A percentile compares a stretch with the other conserved stretches of the same genome.
Evolutionary conservation across 2,888 invertebrate genomes (phyloP).

Genomic region (Stratiomys singularior): DNA sequence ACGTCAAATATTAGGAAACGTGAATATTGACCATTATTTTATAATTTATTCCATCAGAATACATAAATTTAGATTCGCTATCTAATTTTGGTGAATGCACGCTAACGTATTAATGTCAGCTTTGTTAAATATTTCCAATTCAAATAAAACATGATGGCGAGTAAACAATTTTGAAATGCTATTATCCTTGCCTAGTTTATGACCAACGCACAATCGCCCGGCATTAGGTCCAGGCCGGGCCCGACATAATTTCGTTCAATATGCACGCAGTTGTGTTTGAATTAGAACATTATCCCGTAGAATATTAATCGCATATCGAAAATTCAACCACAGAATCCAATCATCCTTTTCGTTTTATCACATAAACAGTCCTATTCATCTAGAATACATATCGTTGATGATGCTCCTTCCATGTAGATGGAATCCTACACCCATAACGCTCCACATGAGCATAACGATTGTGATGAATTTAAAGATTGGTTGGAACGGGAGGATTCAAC

Average conservation of each 20-base stretch:
- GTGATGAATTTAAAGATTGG: conserved; percentile 30
- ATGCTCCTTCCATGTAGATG: not conserved
- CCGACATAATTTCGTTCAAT: conserved; percentile 48
- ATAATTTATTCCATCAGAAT: no score
- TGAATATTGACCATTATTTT: no score
- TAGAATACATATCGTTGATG: conserved; percentile 23
- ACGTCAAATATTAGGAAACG: no score
- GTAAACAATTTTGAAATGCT: conserved; percentile 17
- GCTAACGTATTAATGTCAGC: no score
- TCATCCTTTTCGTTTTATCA: conserved; percentile 31
- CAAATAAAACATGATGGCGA: conserved; percentile 28
- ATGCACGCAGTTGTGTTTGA: conserved; percentile 50
- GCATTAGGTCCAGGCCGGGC: conserved; percentile 8
- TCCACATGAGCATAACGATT: conserved; percentile 5
- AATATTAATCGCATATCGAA: conserved; percentile 52
- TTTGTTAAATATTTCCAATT: conserved; percentile 15
- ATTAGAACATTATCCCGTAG: conserved; percentile 51
- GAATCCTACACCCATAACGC: not conserved
- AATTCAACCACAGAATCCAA: conserved; percentile 43
- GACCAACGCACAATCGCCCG: not conserved
- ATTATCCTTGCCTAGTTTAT: not conserved
- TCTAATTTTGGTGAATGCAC: no score
- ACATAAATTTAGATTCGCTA: no score
- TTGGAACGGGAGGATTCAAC: conserved; percentile 4
- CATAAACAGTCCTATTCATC: conserved; percentile 33